Conservation (phyloP, 37 sponge, comb jelly and placozoan species). For the Oopsacas minuta region DNA sequence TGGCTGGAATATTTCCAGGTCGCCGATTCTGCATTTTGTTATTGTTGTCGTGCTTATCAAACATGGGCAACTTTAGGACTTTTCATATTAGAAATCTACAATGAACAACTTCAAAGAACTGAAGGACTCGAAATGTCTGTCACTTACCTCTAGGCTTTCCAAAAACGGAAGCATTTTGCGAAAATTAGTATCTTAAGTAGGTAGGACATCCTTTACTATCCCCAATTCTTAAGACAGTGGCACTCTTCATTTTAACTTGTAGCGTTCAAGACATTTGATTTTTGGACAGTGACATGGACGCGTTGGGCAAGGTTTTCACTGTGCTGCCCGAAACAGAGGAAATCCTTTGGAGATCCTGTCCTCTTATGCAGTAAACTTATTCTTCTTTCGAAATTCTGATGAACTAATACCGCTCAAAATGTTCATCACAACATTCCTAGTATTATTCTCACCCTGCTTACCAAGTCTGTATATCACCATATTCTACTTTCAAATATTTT, state of each 20-base stretch:
- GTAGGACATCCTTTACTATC: not conserved
- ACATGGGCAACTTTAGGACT: constrained; percentile 14
- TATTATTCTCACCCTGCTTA: constrained; percentile 15
- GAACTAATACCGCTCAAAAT: constrained; percentile 1
- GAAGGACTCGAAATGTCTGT: constrained; percentile 15
- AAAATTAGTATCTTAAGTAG: constrained; percentile 16
- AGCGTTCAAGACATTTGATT: constrained; percentile 11
- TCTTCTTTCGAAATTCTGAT: not conserved
- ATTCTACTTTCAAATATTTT: not conserved
- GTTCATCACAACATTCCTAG: not conserved
- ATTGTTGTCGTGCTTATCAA: constrained; percentile 19
- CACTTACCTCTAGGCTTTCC: not conserved
- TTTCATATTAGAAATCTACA: constrained; percentile 11
- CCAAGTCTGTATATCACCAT: constrained; percentile 1
- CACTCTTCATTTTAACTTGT: constrained; percentile 6
- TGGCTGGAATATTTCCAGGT: constrained; percentile 11
- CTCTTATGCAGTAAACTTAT: not conserved
- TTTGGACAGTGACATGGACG: constrained; percentile 7
- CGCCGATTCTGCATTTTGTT: constrained; percentile 20
- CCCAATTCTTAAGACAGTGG: constrained; percentile 10
- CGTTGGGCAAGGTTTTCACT: constrained; percentile 15
- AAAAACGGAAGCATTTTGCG: constrained; percentile 17
- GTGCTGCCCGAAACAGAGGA: constrained; percentile 18
- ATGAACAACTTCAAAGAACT: not conserved
- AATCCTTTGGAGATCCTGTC: constrained; percentile 17